Evolutionary conservation across 2,797 vertebrate genomes (phyloP).

Genomic region (Sternarchorhynchus goeldii): DNA sequence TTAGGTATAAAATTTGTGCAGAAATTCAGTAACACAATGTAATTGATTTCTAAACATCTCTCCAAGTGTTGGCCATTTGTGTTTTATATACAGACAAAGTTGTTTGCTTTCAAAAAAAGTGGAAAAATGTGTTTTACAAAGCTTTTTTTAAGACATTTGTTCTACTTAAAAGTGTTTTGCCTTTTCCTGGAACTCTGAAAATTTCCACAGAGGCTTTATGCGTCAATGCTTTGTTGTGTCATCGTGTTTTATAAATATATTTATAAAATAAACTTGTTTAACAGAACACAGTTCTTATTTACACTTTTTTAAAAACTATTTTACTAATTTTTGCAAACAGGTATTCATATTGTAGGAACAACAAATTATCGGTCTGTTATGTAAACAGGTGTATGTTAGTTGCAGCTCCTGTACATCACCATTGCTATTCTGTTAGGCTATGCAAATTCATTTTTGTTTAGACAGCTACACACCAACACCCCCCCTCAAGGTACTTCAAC

Average conservation of each 20-base stretch:
- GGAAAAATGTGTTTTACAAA: slow-evolving; percentile 36
- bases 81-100: slow-evolving; percentile 21
- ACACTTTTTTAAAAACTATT: neutral
- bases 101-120: slow-evolving; percentile 22
- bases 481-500: no score
- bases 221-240: slow-evolving; percentile 28
- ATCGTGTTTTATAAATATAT: neutral
- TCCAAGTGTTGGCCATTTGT: slow-evolving; percentile 26
- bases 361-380: slow-evolving; percentile 36
- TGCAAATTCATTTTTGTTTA: slow-evolving; percentile 5
- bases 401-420: neutral
- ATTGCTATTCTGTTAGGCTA: neutral
- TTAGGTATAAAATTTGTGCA: neutral
- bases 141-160: slow-evolving; percentile 15
- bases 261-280: slow-evolving; percentile 25
- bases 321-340: neutral
- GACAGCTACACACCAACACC: neutral
- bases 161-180: slow-evolving; percentile 16
- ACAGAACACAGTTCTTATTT: slow-evolving; percentile 33
- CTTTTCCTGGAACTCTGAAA: slow-evolving; percentile 33
- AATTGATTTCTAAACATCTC: slow-evolving; percentile 5
- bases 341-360: slow-evolving; percentile 25
- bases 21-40: neutral
- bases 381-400: slow-evolving; percentile 26
- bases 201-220: slow-evolving; percentile 24